These are phyloP conservation scores for Acanthis flammea DNA, from an alignment of 2,797 vertebrate genomes.

Conservation along the genomic window DNA sequence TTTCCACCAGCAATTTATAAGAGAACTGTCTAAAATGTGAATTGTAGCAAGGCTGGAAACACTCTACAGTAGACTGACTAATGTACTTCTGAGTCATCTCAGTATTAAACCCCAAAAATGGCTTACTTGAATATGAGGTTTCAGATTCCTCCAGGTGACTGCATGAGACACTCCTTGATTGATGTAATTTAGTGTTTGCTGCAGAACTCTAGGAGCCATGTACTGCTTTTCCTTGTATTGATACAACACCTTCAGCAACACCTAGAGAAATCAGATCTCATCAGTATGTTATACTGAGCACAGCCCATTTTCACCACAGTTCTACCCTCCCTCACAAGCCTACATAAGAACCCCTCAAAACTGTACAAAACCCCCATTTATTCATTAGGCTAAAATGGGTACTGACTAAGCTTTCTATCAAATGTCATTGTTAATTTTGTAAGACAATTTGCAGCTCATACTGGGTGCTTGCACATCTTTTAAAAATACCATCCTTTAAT, in stretches of 20 bases:
- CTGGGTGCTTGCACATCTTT: neutral
- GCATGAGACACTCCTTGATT: slow-evolving; percentile 99
- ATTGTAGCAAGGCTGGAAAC: neutral
- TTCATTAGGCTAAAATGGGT: neutral
- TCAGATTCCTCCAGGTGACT: slow-evolving; percentile 97
- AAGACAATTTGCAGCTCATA: neutral
- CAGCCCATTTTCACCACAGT: neutral
- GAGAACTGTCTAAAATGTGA: neutral
- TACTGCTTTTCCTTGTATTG: slow-evolving; percentile 98
- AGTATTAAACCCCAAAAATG: neutral
- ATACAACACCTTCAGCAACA: slow-evolving; percentile 96
- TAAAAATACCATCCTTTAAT: neutral
- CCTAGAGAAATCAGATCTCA: slow-evolving; percentile 72
- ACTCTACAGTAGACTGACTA: neutral
- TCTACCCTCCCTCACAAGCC: neutral
- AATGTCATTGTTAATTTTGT: neutral
- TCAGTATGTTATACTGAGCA: slow-evolving; percentile 66
- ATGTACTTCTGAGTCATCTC: neutral
- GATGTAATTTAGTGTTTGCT: slow-evolving; percentile 97
- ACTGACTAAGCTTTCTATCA: slow-evolving; percentile 14
- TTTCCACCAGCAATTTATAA: neutral
- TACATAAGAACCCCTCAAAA: neutral
- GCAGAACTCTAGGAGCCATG: slow-evolving; percentile 95
- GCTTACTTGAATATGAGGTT: slow-evolving; percentile 95
- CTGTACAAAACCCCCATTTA: neutral